These are phyloP conservation scores for Fragum sueziense DNA, from an alignment of 2,888 invertebrate species.

Conservation along the genomic window DNA sequence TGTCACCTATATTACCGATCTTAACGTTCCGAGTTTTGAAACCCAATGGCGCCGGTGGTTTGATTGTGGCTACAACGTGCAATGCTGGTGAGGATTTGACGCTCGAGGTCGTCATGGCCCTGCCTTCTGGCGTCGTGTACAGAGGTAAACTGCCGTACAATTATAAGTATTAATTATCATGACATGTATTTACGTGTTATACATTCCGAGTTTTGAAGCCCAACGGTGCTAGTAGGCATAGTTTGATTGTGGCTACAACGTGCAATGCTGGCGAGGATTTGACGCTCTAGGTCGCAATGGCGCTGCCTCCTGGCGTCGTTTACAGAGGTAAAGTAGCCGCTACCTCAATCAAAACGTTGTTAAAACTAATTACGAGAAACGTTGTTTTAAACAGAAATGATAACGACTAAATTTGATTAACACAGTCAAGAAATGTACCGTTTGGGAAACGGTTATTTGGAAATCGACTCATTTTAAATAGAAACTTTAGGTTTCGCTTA, in stretches of 20 bases:
- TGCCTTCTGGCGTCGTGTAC: not conserved
- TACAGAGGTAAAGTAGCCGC: not conserved
- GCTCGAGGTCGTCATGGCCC: not conserved
- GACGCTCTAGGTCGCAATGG: not conserved
- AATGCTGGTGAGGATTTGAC: not conserved
- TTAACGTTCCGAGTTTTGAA: not conserved
- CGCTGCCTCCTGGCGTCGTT: not conserved
- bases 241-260: not conserved
- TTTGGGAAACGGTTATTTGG: no score
- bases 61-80: not conserved
- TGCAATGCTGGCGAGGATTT: slow-evolving; percentile 9
- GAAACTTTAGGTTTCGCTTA: no score
- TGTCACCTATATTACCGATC: not conserved
- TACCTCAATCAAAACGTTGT: no score
- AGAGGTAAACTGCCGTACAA: not conserved
- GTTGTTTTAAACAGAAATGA: no score
- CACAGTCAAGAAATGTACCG: no score
- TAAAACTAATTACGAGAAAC: no score
- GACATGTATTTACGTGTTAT: not conserved
- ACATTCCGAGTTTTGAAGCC: not conserved
- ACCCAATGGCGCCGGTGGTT: not conserved
- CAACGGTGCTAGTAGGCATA: not conserved
- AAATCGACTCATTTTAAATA: no score
- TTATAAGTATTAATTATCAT: not conserved
- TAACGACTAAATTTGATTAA: no score